phyloP scores from a whole-genome alignment of 2,113 vertebrate genomes.

The Solea senegalensis region DNA sequence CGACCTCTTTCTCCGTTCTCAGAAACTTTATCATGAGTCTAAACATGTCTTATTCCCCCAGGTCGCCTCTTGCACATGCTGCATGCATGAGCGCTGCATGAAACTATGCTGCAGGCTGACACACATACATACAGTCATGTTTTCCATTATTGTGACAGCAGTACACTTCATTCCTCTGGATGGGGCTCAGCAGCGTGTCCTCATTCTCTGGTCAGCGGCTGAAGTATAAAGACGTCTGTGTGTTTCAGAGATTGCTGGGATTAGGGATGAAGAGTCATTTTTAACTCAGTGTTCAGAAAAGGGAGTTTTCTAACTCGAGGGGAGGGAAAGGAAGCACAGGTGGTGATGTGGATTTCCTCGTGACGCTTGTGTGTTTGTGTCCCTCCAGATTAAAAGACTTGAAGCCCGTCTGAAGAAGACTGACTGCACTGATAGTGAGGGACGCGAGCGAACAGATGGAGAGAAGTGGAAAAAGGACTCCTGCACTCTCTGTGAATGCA shows the following conservation, averaged over 20 bases:
- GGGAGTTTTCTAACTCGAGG: too few species aligned
- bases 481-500: constrained; percentile 92
- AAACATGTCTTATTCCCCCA: not conserved
- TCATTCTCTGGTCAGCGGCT: not conserved
- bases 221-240: too few species aligned
- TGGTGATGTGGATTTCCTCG: too few species aligned
- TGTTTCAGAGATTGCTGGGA: too few species aligned
- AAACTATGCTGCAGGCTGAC: constrained; percentile 11
- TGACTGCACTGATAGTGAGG: constrained; percentile 88
- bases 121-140: constrained; percentile 26
- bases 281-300: too few species aligned
- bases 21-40: not conserved
- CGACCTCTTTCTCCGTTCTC: not conserved
- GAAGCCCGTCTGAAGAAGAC: constrained; percentile 90
- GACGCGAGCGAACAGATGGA: constrained; percentile 81
- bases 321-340: too few species aligned
- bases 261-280: too few species aligned
- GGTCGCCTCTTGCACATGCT: not conserved
- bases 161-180: constrained; percentile 23
- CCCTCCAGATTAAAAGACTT: constrained; percentile 91
- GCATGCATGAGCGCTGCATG: not conserved
- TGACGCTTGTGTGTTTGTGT: not conserved
- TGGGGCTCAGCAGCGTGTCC: constrained; percentile 2
- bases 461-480: constrained; percentile 88
- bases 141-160: constrained; percentile 41